phyloP scores from a whole-genome alignment of 2,797 vertebrate genomes.

The Lepus townsendii region DNA sequence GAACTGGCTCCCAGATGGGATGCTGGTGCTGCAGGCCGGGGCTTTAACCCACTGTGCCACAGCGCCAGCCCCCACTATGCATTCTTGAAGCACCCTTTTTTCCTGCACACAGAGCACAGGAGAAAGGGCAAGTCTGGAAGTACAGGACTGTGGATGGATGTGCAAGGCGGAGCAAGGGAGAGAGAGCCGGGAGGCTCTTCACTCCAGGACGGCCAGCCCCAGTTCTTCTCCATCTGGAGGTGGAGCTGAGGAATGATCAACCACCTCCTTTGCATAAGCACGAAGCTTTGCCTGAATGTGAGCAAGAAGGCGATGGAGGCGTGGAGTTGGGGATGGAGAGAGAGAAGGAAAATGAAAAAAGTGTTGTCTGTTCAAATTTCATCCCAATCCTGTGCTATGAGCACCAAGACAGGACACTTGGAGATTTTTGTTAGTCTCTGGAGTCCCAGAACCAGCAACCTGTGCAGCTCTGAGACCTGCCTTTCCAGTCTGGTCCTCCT shows the following conservation, averaged over 20 bases:
- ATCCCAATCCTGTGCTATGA: neutral
- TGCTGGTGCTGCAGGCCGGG: too few species aligned
- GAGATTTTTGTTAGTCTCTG: constrained; percentile 13
- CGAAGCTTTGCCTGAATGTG: constrained; percentile 45
- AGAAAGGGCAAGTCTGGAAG: neutral
- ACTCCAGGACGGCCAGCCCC: neutral
- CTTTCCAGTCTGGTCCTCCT: neutral
- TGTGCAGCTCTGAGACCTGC: neutral
- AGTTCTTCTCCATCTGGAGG: neutral
- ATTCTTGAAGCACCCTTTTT: neutral
- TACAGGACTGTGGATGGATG: neutral
- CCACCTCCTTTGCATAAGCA: neutral
- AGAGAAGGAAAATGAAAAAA: neutral
- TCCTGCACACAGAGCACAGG: neutral
- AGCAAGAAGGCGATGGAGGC: neutral
- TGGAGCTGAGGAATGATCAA: constrained; percentile 43
- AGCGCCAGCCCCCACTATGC: too few species aligned
- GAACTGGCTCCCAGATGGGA: too few species aligned
- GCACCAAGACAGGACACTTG: neutral
- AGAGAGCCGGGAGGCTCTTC: neutral
- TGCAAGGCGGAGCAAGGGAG: neutral
- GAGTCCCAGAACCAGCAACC: neutral
- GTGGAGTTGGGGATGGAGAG: neutral
- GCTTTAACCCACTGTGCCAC: too few species aligned
- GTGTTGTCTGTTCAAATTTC: neutral